phyloP scores from a whole-genome alignment of 2,888 invertebrate genomes.

The Eilema sororculum region DNA sequence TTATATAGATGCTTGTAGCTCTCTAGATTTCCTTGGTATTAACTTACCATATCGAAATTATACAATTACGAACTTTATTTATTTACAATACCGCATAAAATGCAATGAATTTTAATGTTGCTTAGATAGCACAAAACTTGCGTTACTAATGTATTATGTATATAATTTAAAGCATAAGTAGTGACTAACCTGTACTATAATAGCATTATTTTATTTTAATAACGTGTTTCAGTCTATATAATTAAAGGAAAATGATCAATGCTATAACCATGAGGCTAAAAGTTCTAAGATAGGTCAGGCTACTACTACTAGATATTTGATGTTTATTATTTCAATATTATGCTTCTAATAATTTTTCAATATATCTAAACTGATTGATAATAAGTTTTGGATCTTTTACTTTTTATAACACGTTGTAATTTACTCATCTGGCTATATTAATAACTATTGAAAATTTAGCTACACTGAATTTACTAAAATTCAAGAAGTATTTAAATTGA shows the following conservation, averaged over 20 bases:
- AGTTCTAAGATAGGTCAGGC: background rate
- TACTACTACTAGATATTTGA: background rate
- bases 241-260: too few relatives aligned
- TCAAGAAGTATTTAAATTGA: background rate
- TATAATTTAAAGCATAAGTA: slow-evolving; percentile 60
- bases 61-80: slow-evolving; percentile 27
- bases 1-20: slow-evolving; percentile 13
- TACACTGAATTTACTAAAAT: background rate
- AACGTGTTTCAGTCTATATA: too few relatives aligned
- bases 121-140: slow-evolving; percentile 71
- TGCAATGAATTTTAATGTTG: slow-evolving; percentile 70
- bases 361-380: background rate
- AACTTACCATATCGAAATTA: slow-evolving; percentile 41
- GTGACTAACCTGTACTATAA: slow-evolving; percentile 25
- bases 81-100: slow-evolving; percentile 67
- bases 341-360: background rate
- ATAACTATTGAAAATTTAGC: background rate
- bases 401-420: background rate
- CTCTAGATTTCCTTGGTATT: background rate
- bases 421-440: background rate
- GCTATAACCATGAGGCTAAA: too few relatives aligned
- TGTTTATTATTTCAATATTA: background rate
- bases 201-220: slow-evolving; percentile 21
- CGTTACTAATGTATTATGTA: slow-evolving; percentile 64
- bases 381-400: background rate